Evolutionary conservation across 2,113 vertebrate species (phyloP).

Genomic region (Pardalotus punctatus): DNA sequence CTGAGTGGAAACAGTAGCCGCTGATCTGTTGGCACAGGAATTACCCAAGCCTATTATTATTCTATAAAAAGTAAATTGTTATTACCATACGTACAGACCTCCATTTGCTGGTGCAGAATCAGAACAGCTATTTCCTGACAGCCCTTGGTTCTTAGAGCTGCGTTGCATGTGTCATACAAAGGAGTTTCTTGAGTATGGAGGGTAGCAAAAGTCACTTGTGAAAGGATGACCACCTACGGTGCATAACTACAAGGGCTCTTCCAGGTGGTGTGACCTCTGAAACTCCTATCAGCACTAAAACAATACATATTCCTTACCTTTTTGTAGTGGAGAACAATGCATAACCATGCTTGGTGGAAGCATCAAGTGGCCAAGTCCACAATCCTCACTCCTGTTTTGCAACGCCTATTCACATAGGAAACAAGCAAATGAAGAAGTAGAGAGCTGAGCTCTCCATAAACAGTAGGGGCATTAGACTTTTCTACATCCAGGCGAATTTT

Average conservation of each 20-base stretch:
- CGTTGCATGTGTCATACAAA: background rate
- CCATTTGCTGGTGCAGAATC: background rate
- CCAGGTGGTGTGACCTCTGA: background rate
- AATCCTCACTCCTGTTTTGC: background rate
- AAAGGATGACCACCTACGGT: background rate
- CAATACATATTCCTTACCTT: background rate
- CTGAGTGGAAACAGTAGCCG: conserved; percentile 20
- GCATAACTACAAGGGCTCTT: background rate
- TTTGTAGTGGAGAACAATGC: background rate
- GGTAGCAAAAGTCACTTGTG: background rate
- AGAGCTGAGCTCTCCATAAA: background rate
- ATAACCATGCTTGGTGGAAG: background rate
- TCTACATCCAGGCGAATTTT: background rate
- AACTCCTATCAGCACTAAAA: background rate
- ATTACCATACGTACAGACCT: conserved; percentile 19
- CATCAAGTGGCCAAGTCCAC: background rate
- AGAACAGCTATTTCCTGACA: background rate
- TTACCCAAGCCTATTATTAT: conserved; percentile 59
- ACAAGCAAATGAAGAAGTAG: background rate
- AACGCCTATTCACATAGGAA: background rate
- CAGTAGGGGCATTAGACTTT: background rate
- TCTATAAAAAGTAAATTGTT: conserved; percentile 66
- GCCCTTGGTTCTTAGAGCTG: background rate
- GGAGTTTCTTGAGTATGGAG: background rate
- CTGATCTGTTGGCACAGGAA: conserved; percentile 55